These are phyloP conservation scores for Malurus melanocephalus DNA, from an alignment of 2,113 vertebrate genomes.

Conservation along the genomic window DNA sequence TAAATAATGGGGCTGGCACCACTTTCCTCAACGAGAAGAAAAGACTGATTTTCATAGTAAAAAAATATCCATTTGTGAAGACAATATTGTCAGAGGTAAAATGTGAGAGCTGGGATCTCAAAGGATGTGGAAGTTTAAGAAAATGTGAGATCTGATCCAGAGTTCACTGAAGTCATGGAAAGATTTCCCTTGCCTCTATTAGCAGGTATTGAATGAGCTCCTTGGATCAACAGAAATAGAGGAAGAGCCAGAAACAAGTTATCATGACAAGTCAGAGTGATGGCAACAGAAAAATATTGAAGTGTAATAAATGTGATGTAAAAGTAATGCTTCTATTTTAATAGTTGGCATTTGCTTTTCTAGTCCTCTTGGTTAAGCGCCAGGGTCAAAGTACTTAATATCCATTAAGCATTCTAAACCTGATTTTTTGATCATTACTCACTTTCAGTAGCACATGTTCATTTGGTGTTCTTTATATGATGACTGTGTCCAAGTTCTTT, in stretches of 20 bases:
- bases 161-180: slow-evolving; percentile 27
- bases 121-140: slow-evolving; percentile 31
- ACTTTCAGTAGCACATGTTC: slow-evolving; percentile 8
- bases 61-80: slow-evolving; percentile 25
- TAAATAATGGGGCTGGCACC: slow-evolving; percentile 37
- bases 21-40: slow-evolving; percentile 14
- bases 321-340: slow-evolving; percentile 4
- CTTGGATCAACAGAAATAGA: slow-evolving; percentile 4
- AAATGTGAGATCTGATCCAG: slow-evolving; percentile 30
- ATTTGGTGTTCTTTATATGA: neutral
- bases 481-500: neutral
- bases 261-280: slow-evolving; percentile 9
- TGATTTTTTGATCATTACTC: slow-evolving; percentile 21
- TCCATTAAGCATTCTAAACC: neutral
- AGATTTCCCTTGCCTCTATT: neutral
- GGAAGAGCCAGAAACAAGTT: slow-evolving; percentile 9
- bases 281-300: slow-evolving; percentile 8
- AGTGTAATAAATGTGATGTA: neutral
- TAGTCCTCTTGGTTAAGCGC: neutral
- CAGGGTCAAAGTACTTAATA: slow-evolving; percentile 1
- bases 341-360: neutral
- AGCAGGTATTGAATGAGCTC: neutral
- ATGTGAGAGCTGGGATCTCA: slow-evolving; percentile 35
- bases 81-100: slow-evolving; percentile 23
- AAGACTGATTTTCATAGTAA: slow-evolving; percentile 11